These are phyloP conservation scores for Clarias macrocephalus DNA, from an alignment of 2,113 vertebrate genomes.

Conservation along the genomic window DNA sequence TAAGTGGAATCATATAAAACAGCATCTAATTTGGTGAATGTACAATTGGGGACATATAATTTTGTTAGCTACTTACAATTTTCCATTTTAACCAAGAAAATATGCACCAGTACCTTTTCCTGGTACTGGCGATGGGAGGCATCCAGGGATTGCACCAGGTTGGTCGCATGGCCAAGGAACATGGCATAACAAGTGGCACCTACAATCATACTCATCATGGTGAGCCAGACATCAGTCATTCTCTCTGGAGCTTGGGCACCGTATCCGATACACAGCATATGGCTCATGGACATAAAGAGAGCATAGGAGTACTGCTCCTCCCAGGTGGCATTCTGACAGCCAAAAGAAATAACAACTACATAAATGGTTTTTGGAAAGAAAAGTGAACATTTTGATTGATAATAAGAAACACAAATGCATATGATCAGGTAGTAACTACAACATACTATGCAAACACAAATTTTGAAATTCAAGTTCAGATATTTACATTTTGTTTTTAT, in stretches of 20 bases:
- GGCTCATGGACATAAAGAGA: conserved; percentile 84
- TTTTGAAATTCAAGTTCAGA: background rate
- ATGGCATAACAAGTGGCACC: conserved; percentile 85
- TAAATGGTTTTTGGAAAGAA: background rate
- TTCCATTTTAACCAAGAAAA: background rate
- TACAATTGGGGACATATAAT: background rate
- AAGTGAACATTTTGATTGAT: background rate
- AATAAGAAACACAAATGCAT: background rate
- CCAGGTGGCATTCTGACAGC: conserved; percentile 90
- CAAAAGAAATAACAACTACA: background rate
- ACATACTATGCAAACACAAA: background rate
- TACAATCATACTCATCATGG: conserved; percentile 97
- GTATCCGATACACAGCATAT: conserved; percentile 82
- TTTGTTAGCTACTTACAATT: background rate
- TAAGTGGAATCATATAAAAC: background rate
- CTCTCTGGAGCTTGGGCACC: conserved; percentile 89
- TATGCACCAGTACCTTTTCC: conserved; percentile 83
- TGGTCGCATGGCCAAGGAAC: conserved; percentile 95
- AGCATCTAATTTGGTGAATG: background rate
- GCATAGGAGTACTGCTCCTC: conserved; percentile 94
- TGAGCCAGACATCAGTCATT: conserved; percentile 93
- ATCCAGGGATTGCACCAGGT: conserved; percentile 92
- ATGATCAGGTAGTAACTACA: background rate
- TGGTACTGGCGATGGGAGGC: conserved; percentile 93
- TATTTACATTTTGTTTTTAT: background rate